phyloP scores from a whole-genome alignment of 1,140 invertebrate species.

The Sycophaga agraensis region DNA sequence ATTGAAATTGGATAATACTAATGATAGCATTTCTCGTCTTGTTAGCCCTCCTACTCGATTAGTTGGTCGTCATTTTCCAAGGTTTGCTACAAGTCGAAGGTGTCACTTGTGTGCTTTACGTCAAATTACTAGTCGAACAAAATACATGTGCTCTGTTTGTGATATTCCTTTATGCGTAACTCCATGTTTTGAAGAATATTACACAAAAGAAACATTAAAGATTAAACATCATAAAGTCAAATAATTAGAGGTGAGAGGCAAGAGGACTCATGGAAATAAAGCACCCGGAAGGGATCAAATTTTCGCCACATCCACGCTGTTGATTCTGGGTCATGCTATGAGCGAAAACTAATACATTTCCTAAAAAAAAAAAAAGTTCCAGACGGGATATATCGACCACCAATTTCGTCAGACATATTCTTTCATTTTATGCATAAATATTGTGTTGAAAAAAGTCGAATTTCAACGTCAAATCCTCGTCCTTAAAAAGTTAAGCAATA shows the following conservation, averaged over 20 bases:
- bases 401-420: too few relatives aligned
- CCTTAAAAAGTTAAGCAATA: too few relatives aligned
- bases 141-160: slow-evolving; percentile 10
- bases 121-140: slow-evolving; percentile 19
- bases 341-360: slow-evolving; percentile 1
- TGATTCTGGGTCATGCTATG: slow-evolving; percentile 1
- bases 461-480: too few relatives aligned
- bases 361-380: background rate
- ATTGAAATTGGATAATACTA: background rate
- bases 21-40: background rate
- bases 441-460: too few relatives aligned
- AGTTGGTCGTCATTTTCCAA: slow-evolving; percentile 1
- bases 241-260: slow-evolving; percentile 1
- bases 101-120: slow-evolving; percentile 23
- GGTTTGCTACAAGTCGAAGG: background rate
- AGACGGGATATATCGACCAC: too few relatives aligned
- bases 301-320: slow-evolving; percentile 4
- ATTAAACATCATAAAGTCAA: background rate
- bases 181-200: slow-evolving; percentile 13
- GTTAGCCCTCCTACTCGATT: background rate
- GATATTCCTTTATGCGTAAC: slow-evolving; percentile 19
- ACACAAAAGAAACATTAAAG: slow-evolving; percentile 14
- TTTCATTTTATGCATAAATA: too few relatives aligned
- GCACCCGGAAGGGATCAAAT: background rate
- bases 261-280: background rate